Conservation (phyloP, 2,888 invertebrate species). For the Ditula angustiorana region DNA sequence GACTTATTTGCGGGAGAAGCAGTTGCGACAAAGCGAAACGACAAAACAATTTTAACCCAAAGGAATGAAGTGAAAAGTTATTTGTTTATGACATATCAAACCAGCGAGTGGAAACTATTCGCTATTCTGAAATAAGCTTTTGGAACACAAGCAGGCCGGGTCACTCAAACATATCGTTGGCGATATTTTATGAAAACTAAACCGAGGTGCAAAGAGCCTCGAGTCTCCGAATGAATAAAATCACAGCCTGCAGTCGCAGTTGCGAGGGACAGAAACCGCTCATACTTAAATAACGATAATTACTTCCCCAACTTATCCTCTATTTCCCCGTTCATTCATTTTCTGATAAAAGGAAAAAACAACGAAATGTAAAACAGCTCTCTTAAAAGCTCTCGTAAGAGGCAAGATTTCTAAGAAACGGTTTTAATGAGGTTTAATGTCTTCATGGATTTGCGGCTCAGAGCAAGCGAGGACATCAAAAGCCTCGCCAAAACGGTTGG, state of each 20-base stretch:
- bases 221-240: conserved; percentile 78
- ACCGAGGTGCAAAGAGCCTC: conserved; percentile 79
- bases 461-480: conserved; percentile 51
- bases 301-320: conserved; percentile 57
- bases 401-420: conserved; percentile 52
- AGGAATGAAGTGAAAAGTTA: conserved; percentile 11
- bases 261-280: conserved; percentile 71
- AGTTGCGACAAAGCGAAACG: neutral
- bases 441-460: conserved; percentile 47
- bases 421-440: conserved; percentile 58
- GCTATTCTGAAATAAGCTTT: conserved; percentile 53
- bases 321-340: conserved; percentile 59
- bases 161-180: conserved; percentile 70
- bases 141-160: conserved; percentile 62
- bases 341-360: conserved; percentile 57
- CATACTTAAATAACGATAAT: conserved; percentile 83
- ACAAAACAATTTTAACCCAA: neutral
- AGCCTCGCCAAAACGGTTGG: conserved; percentile 45
- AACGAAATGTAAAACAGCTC: conserved; percentile 53
- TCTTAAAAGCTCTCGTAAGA: conserved; percentile 43
- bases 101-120: conserved; percentile 39
- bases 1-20: neutral
- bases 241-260: conserved; percentile 79
- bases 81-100: conserved; percentile 29
- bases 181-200: conserved; percentile 81